These are phyloP conservation scores for Donacobius atricapilla DNA, from an alignment of 2,113 vertebrate genomes.

Conservation along the genomic window DNA sequence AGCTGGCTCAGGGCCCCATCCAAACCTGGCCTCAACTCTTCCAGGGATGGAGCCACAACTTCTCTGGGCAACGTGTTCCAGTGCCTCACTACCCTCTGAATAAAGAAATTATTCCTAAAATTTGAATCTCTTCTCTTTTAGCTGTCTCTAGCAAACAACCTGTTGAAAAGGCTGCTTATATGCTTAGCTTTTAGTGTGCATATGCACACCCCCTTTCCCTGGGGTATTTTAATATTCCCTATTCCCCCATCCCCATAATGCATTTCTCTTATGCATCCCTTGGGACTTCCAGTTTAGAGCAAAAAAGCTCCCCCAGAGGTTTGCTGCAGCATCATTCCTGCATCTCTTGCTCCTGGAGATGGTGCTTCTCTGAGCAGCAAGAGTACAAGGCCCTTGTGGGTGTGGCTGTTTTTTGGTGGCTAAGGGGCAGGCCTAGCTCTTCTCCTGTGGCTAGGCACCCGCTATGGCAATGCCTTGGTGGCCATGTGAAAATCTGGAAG, in stretches of 20 bases:
- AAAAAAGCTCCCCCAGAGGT: background rate
- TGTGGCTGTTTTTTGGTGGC: background rate
- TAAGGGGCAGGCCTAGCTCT: background rate
- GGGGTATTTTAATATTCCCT: background rate
- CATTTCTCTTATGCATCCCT: background rate
- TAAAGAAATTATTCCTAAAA: background rate
- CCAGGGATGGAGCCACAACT: background rate
- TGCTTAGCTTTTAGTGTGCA: background rate
- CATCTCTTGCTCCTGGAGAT: background rate
- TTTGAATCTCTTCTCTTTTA: background rate
- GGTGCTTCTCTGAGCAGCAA: background rate
- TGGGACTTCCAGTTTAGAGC: background rate
- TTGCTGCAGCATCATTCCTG: background rate
- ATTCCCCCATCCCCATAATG: too few species aligned
- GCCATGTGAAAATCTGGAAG: background rate
- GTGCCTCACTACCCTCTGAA: background rate
- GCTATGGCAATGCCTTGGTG: accelerated
- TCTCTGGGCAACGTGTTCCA: background rate
- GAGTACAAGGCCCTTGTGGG: background rate
- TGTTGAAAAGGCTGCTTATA: background rate
- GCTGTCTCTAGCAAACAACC: background rate
- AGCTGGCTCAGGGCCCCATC: background rate
- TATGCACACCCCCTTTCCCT: background rate
- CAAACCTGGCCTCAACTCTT: background rate
- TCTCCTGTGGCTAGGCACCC: accelerated